Evolutionary conservation across 64 coral and sea anemone species (phyloP).

Genomic region (Catalaphyllia jardinei): DNA sequence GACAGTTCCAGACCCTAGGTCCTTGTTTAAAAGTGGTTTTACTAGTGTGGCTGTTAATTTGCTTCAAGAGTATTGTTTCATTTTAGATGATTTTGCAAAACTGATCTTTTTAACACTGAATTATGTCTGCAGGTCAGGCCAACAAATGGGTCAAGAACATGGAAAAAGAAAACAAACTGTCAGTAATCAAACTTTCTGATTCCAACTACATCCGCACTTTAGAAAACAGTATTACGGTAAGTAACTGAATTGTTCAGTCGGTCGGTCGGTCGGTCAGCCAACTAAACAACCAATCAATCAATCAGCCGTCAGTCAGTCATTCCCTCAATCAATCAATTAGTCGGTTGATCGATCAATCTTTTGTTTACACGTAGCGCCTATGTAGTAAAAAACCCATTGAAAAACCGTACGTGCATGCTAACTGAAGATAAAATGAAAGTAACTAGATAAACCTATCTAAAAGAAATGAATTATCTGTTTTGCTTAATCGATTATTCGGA

Average conservation of each 20-base stretch:
- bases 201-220: conserved; percentile 95
- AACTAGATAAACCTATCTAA: no score
- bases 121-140: conserved; percentile 76
- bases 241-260: not conserved
- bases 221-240: conserved; percentile 97
- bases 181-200: conserved; percentile 93
- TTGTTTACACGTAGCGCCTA: no score
- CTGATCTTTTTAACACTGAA: not conserved
- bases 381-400: no score
- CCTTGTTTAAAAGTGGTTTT: no score
- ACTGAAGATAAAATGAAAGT: no score
- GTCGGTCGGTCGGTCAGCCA: no score
- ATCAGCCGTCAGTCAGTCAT: not conserved
- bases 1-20: no score
- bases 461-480: not conserved
- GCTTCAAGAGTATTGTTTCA: no score
- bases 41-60: no score
- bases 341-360: no score
- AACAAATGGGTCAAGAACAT: conserved; percentile 99
- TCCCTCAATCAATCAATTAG: not conserved
- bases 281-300: not conserved
- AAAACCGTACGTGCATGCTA: no score
- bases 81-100: no score
- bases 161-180: conserved; percentile 98
- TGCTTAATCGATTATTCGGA: not conserved